Evolutionary conservation across 2,113 vertebrate species (phyloP), one percentile per base, ranked within the genome.

Genomic region (Hydrochoerus hydrochaeris): DNA sequence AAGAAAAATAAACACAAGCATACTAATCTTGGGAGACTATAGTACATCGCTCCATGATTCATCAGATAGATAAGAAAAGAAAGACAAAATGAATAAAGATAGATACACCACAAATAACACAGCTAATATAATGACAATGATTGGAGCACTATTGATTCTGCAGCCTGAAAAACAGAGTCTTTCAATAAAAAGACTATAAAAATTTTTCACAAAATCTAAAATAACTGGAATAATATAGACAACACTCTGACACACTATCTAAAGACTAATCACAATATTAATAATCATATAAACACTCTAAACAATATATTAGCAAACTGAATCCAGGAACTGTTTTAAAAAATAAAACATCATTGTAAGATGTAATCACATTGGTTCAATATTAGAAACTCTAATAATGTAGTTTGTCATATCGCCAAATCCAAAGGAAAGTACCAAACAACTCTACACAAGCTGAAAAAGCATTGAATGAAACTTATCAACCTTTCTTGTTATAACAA

Each of bases 371-470:
- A 69, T 44, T 57, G 3, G 24, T 63, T 71, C n/a, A 95, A 12
- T 85, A 63, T 22, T 78, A 88, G n/a, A 85, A 85, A 89, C n/a
- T 91, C 67, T 71, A 14, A 73, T 91, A 86, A 46, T 90, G 7
- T 13, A 90, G 17, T 62, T 69, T 32, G n/a, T 71, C 44, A 44
- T 85, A 85, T 14, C 44, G 20, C 69, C 41, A 78, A 82, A 83
- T 78, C 41, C 41, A 94, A 78, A 88, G 41, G 65, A 87, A 57
- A 78, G 69, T 52, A 94, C 62, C 35, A 41, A 94, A 20, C 19
- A 26, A 62, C 22, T 69, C 35, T 44, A 32, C 5, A 78, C n/a
- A 84, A 84, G 52, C 35, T 94, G 69, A 78, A 84, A 62, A 87
- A 81, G 28, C 30, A 58, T 11, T 94, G 19, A 35, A 65, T 3